Conservation (phyloP, 2,113 vertebrate genomes). For the Chloropsis cyanopogon region DNA sequence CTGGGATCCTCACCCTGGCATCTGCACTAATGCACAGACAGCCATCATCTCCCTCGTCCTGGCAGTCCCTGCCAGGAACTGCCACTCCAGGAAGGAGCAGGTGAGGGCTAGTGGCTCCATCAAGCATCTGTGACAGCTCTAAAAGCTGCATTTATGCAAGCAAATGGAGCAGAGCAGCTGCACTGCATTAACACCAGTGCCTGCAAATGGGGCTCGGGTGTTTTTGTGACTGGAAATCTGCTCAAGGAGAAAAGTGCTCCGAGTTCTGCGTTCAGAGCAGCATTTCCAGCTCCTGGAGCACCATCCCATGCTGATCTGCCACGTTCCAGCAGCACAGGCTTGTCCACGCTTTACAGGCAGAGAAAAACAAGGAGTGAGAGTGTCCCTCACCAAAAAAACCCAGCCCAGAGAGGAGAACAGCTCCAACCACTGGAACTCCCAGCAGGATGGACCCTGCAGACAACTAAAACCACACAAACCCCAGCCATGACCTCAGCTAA, state of each 20-base stretch:
- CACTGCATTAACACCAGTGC: not conserved
- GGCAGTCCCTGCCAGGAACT: not conserved
- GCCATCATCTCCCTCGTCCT: not conserved
- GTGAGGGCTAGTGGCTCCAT: slow-evolving; percentile 8
- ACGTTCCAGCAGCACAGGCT: not conserved
- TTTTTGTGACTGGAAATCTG: not conserved
- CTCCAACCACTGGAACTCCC: not conserved
- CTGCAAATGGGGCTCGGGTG: not conserved
- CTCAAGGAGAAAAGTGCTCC: not conserved
- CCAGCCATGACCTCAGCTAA: not conserved
- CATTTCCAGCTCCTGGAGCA: not conserved
- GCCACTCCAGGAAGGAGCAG: not conserved
- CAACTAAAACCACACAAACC: not conserved
- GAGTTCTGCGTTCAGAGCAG: not conserved
- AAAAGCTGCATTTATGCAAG: slow-evolving; percentile 46
- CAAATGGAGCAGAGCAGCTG: slow-evolving; percentile 49
- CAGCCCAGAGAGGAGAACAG: not conserved
- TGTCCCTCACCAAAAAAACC: not conserved
- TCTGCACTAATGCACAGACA: not conserved
- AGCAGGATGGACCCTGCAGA: not conserved
- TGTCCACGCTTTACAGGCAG: not conserved
- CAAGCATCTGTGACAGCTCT: slow-evolving; percentile 17
- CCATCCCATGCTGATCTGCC: not conserved
- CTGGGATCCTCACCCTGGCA: not conserved
- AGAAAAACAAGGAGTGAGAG: accelerated